Evolutionary conservation across 2,113 vertebrate genomes (phyloP).

Genomic region (Bos javanicus): DNA sequence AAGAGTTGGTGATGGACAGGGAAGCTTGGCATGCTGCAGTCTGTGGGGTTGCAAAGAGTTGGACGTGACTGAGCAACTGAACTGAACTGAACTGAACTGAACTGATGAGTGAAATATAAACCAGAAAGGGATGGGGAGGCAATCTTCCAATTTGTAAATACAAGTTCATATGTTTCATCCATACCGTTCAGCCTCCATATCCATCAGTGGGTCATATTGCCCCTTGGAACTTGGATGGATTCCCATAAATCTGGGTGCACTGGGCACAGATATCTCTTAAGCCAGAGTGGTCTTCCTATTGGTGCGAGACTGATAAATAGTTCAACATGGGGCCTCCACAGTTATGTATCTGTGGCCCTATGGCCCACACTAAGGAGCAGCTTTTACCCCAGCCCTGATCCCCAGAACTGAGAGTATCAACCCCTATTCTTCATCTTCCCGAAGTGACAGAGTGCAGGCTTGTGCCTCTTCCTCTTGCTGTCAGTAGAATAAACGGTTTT

Average conservation of each 20-base stretch:
- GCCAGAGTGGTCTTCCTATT: not conserved
- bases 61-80: not conserved
- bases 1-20: not conserved
- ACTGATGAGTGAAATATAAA: not conserved
- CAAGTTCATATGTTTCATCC: not conserved
- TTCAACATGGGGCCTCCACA: not conserved
- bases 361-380: not conserved
- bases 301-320: not conserved
- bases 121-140: not conserved
- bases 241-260: not conserved
- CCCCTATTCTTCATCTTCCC: not conserved
- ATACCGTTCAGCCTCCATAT: not conserved
- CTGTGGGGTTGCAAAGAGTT: accelerated
- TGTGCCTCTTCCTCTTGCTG: not conserved
- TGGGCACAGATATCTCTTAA: not conserved
- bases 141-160: not conserved
- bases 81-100: not conserved
- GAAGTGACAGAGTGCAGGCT: not conserved
- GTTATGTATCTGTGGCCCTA: not conserved
- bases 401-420: not conserved
- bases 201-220: not conserved
- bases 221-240: not conserved
- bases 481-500: not conserved
- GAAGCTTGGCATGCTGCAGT: not conserved
- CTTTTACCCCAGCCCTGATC: not conserved